Evolutionary conservation across 2,113 vertebrate genomes (phyloP).

Genomic region (Ascaphus truei): DNA sequence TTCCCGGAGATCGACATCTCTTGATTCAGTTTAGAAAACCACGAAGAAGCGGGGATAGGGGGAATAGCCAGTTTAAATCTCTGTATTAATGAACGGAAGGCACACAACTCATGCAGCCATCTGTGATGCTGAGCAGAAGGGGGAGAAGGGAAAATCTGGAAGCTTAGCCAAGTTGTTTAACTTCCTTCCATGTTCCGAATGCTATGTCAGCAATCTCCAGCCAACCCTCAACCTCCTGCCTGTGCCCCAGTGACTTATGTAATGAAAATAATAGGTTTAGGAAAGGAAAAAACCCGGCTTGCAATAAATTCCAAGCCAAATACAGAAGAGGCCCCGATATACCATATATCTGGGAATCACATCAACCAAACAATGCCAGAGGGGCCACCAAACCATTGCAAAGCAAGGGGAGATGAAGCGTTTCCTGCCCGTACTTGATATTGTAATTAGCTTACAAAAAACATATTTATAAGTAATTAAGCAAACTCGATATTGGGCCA

Average conservation of each 20-base stretch:
- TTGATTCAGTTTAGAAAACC: no score
- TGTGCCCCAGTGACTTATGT: constrained; percentile 13
- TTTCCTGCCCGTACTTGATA: no score
- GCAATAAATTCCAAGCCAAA: neutral
- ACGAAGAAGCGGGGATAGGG: no score
- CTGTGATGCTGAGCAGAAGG: constrained; percentile 26
- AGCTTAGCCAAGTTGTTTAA: constrained; percentile 28
- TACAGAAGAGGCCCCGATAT: neutral
- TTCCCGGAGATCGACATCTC: no score
- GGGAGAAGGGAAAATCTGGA: constrained; percentile 13
- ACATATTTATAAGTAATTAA: no score
- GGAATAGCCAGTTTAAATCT: constrained; percentile 1
- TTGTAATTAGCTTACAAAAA: no score
- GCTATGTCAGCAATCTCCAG: constrained; percentile 18
- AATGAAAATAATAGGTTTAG: constrained; percentile 12
- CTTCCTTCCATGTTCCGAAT: constrained; percentile 17
- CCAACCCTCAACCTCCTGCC: neutral
- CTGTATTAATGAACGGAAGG: constrained; percentile 23
- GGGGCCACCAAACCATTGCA: no score
- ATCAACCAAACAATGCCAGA: neutral
- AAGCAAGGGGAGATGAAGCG: no score
- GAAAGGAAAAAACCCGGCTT: neutral
- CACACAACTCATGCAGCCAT: constrained; percentile 12
- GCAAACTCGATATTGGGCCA: no score
- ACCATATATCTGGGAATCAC: neutral